Percentiles rank a stretch among this genome's conserved stretches.
phyloP scores from a whole-genome alignment of 30 jellyfish, hydroid and myxozoan genomes.

The Turritopsis rubra region DNA sequence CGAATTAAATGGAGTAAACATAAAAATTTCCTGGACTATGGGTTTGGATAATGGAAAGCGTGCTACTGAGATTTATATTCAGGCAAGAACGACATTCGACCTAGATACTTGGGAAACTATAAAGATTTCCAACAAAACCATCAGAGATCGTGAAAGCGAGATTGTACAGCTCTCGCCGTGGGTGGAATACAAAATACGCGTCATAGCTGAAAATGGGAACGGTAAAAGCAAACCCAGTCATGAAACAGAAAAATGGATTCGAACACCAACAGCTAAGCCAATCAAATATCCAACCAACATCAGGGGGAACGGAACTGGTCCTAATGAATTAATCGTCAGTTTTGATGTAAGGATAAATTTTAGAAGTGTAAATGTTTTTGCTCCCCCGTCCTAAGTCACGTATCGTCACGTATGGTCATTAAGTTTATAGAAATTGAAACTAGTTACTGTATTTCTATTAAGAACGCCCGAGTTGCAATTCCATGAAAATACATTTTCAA shows the following conservation, averaged over 20 bases:
- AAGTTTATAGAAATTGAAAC: no score
- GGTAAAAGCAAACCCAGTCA: constrained; percentile 88
- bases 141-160: constrained; percentile 52
- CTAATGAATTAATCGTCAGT: constrained; percentile 66
- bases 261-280: constrained; percentile 80
- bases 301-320: constrained; percentile 79
- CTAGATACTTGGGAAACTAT: constrained; percentile 52
- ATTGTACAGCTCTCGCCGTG: constrained; percentile 72
- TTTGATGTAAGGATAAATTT: constrained; percentile 56
- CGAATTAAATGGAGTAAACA: constrained; percentile 28
- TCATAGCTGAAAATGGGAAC: constrained; percentile 66
- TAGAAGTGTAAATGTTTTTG: no score
- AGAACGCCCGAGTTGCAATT: no score
- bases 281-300: constrained; percentile 56
- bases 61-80: constrained; percentile 57
- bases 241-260: constrained; percentile 79
- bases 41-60: constrained; percentile 90
- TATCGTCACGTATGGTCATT: no score
- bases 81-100: constrained; percentile 56
- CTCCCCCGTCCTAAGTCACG: no score
- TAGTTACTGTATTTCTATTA: no score
- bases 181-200: constrained; percentile 79
- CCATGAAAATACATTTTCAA: no score
- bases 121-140: constrained; percentile 39
- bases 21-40: constrained; percentile 74